Evolutionary conservation across 2,888 invertebrate genomes (phyloP), one percentile per base, ranked within the genome.

Genomic region (Parasteatoda lunata): DNA sequence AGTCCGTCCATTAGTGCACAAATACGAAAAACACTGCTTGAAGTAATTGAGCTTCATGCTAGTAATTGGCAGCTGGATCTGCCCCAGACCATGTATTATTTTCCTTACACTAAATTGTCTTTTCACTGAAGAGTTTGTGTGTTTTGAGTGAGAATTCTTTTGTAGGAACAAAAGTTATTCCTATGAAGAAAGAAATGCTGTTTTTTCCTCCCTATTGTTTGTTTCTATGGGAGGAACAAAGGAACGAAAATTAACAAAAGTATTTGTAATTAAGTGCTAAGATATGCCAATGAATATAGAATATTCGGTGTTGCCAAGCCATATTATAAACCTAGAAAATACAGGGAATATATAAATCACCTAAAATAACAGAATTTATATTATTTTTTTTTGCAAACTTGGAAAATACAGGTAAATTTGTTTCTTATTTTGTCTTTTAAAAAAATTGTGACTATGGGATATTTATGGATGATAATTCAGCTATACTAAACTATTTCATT

Each of bases 41-140:
- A 97, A 92, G 93, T 97, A 84, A 97, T 97, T 90, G 97, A 97
- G 92, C 93, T 97, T 83, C 96, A 96, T 92, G 97, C 97, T 1
- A 96, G 96, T 0, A 95, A 96, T 92, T 97, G 97, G 97, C 96
- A 96, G 92, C 94, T 97, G 89, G 96, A 97, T 45, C 96, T 97
- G 82, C 96, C 96, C 75, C 96, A 97, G 4, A 96, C 97, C 80
- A 94, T 96, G 83, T 97, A 97, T 92, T 97, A 97, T 88, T 91
- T 90, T 79, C 90, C 90, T 11, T 90, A 90, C 66, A 90, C 90
- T 3, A 90, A 85, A 77, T 72, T 89, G 11, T 79, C 45, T 73
- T 9, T 30, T 70, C 47, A 45, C 70, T 48, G 5, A 7, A 15
- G 13, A 9, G 45, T 48, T 45, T 49, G 49, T n/a, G n/a, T 70